Evolutionary conservation across 2,888 invertebrate genomes (phyloP).

Genomic region (Philonicus albiceps): DNA sequence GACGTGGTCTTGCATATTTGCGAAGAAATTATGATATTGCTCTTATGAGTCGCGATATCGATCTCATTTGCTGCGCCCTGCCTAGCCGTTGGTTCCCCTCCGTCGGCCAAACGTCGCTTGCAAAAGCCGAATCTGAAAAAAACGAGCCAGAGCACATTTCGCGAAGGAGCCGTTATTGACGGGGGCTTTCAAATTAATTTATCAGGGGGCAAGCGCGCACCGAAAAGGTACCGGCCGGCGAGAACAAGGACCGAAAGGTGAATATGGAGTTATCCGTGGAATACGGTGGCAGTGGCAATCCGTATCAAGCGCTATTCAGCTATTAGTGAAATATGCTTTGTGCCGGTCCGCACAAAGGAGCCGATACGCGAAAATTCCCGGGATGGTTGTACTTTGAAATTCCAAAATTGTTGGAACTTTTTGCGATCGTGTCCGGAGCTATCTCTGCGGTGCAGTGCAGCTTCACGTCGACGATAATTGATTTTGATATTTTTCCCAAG

Average conservation of each 20-base stretch:
- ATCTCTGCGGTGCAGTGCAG: slow-evolving; percentile 30
- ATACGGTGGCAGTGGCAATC: slow-evolving; percentile 40
- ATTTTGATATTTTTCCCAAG: slow-evolving; percentile 48
- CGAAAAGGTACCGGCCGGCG: slow-evolving; percentile 27
- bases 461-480: slow-evolving; percentile 47
- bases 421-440: slow-evolving; percentile 24
- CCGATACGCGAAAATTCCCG: slow-evolving; percentile 48
- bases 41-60: background rate
- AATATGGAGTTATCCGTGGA: slow-evolving; percentile 31
- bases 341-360: slow-evolving; percentile 49
- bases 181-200: slow-evolving; percentile 46
- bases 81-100: background rate
- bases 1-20: slow-evolving; percentile 32
- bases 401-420: slow-evolving; percentile 45
- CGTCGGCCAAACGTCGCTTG: background rate
- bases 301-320: slow-evolving; percentile 52
- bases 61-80: background rate
- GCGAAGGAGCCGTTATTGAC: slow-evolving; percentile 16
- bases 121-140: background rate
- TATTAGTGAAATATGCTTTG: slow-evolving; percentile 56
- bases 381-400: slow-evolving; percentile 46
- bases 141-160: background rate
- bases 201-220: slow-evolving; percentile 43
- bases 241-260: slow-evolving; percentile 13
- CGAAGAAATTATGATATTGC: slow-evolving; percentile 37